Evolutionary conservation across 30 jellyfish, hydroid and myxozoan species (phyloP).

Genomic region (Chrysaora quinquecirrha): DNA sequence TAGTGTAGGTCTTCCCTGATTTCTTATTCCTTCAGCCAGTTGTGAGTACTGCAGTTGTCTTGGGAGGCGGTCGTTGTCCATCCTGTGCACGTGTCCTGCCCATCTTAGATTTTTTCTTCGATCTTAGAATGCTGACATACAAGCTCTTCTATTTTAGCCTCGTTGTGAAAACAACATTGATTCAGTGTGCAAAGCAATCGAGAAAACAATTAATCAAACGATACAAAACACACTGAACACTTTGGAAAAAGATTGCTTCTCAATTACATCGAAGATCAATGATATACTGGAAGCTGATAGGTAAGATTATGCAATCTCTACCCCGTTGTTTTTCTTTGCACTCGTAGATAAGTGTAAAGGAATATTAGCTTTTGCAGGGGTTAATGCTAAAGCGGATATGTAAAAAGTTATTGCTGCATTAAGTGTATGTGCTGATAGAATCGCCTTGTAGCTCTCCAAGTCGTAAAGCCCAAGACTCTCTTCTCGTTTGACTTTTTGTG

Average conservation of each 20-base stretch:
- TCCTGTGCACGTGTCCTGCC: background rate
- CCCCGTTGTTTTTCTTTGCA: no score
- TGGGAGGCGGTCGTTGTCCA: background rate
- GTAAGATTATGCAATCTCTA: no score
- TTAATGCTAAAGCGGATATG: no score
- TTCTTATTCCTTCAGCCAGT: background rate
- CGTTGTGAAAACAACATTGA: conserved; percentile 97
- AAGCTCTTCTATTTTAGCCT: conserved; percentile 68
- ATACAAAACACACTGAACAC: conserved; percentile 93
- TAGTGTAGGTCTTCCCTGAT: background rate
- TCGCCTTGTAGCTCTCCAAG: no score
- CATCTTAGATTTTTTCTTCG: background rate
- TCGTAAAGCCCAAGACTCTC: no score
- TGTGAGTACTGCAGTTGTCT: background rate
- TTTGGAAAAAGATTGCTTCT: conserved; percentile 81
- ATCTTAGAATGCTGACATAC: no score
- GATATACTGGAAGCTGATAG: conserved; percentile 81
- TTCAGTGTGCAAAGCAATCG: conserved; percentile 84
- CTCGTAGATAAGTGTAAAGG: no score
- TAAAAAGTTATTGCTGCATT: no score
- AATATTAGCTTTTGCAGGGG: no score
- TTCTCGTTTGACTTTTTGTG: no score
- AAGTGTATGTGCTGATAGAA: no score
- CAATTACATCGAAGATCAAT: conserved; percentile 66
- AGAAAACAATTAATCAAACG: conserved; percentile 95